These are phyloP conservation scores for Drosophila diplacantha DNA, from an alignment of 2,888 invertebrate species.

Conservation along the genomic window DNA sequence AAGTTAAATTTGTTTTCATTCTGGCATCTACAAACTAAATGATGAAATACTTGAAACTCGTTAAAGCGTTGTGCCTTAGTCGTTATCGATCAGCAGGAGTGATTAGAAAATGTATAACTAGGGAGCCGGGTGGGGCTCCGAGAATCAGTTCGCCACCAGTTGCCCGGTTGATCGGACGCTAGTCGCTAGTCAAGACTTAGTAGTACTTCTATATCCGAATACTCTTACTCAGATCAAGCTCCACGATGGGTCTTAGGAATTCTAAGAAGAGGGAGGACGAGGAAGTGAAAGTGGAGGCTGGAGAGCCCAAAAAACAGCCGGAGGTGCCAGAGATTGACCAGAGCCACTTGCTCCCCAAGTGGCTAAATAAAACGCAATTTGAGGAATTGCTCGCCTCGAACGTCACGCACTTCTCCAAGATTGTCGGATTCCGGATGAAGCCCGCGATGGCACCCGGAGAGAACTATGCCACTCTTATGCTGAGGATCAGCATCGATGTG, in stretches of 20 bases:
- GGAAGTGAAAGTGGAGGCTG: constrained; percentile 15
- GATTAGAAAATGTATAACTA: constrained; percentile 23
- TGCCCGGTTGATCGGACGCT: constrained; percentile 9
- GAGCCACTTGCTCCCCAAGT: constrained; percentile 51
- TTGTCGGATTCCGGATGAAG: constrained; percentile 49
- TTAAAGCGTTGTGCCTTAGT: background rate
- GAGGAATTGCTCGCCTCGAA: constrained; percentile 49
- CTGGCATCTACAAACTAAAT: background rate
- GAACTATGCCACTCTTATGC: constrained; percentile 70
- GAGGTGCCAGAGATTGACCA: constrained; percentile 4
- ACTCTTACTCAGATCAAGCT: background rate
- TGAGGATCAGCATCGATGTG: constrained; percentile 57
- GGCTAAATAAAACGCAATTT: constrained; percentile 65
- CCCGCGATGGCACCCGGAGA: constrained; percentile 64
- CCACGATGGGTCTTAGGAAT: constrained; percentile 47
- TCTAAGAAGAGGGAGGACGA: constrained; percentile 53
- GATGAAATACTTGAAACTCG: constrained; percentile 6
- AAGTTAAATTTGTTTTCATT: background rate
- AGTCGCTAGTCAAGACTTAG: background rate
- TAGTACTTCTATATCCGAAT: background rate
- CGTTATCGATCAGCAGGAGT: background rate
- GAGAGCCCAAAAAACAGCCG: background rate
- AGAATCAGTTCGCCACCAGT: constrained; percentile 15
- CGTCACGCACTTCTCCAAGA: constrained; percentile 47
- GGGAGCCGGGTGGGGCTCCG: background rate